Evolutionary conservation across 1,140 invertebrate genomes (phyloP).

Genomic region (Zaprionus tsacasi): DNA sequence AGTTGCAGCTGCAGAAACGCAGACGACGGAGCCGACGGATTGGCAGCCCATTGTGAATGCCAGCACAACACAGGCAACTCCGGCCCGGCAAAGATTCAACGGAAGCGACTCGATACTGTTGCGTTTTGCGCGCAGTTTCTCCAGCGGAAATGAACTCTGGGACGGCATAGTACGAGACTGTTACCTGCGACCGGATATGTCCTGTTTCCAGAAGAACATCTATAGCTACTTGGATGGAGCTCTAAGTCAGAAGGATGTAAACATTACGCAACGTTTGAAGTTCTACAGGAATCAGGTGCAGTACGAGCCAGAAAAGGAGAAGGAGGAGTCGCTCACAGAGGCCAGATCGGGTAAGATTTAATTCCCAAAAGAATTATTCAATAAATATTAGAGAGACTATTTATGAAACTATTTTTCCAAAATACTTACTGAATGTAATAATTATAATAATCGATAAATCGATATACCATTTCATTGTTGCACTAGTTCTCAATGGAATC

Average conservation of each 20-base stretch:
- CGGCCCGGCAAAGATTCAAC: constrained; percentile 20
- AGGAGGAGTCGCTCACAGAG: constrained; percentile 38
- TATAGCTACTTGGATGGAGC: constrained; percentile 88
- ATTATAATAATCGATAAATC: too few species aligned
- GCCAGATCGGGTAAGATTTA: constrained; percentile 62
- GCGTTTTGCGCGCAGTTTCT: constrained; percentile 80
- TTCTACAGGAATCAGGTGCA: constrained; percentile 89
- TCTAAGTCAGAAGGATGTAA: constrained; percentile 88
- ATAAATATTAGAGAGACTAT: too few species aligned
- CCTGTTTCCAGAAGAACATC: constrained; percentile 91
- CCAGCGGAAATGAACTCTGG: constrained; percentile 89
- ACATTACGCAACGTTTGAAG: constrained; percentile 88
- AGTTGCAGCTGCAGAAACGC: constrained; percentile 15
- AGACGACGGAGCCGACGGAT: constrained; percentile 31
- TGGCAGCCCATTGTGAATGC: constrained; percentile 63
- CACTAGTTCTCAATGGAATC: neutral
- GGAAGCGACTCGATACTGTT: constrained; percentile 64
- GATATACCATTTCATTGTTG: too few species aligned
- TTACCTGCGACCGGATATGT: constrained; percentile 87
- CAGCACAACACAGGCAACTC: constrained; percentile 25
- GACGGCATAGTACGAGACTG: constrained; percentile 89
- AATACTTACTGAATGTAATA: too few species aligned
- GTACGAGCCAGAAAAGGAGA: constrained; percentile 84
- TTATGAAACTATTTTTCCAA: too few species aligned
- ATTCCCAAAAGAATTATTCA: neutral